Base-by-base conservation (phyloP, 2,888 invertebrate species). In the Andrena flavipes region DNA sequence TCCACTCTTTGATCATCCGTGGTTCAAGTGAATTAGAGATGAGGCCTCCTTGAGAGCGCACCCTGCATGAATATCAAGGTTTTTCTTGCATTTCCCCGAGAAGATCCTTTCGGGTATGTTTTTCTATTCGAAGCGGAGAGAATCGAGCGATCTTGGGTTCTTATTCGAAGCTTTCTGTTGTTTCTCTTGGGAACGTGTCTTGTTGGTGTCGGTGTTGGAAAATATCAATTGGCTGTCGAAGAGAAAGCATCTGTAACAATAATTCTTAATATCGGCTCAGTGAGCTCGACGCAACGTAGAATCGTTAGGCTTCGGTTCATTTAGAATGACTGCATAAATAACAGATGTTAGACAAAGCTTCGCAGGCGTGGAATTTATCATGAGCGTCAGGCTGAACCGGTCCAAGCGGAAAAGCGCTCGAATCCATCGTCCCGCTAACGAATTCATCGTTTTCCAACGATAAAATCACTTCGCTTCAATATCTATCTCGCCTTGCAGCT, bases 1-100 rank as follows among this genome's bases (percentile, higher is more conserved):
- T 77, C 64, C 80, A 70, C 71, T 77, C 87, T 87, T 87, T 87
- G 87, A 87, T 87, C 88, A 86, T 79, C 79, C 59, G 33, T 51
- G 77, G 35, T 71, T 67, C 82, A 87, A 88, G 67, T 75, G 87
- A 86, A 87, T 87, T 82, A 86, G 70, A 73, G 76, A 86, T 70
- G 82, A 87, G 76, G 69, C 67, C 42, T 56, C 7, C 68, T 35
- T 23, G 76, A 76, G 42, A 51, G 60, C 33, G 49, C 49, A 49
- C 33, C 73, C 63, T 10, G 63, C 29, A 71, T 67, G 64, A 71
- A 74, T 73, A 30, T 62, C 68, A 62, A 23, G 54, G 56, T 56
- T 56, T 56, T 56, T 62, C 30, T 48, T 35, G 26, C 35, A 16
- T 60, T 67, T 29, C 13, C 29, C 23, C 8, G 8, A 10, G 60